These are phyloP conservation scores for Poecile montanus DNA, from an alignment of 2,797 vertebrate genomes.

Conservation along the genomic window DNA sequence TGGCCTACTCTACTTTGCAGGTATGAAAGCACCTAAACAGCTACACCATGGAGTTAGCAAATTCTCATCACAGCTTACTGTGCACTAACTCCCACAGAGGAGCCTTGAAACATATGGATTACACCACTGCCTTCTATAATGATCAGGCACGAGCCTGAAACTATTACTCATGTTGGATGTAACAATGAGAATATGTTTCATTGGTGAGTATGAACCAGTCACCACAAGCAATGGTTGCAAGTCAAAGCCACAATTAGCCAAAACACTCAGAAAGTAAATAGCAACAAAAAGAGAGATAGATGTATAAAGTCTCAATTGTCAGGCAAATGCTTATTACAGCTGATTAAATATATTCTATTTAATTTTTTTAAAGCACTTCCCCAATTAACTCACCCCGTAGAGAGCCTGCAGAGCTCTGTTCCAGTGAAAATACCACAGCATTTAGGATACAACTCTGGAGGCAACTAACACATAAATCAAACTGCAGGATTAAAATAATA, in stretches of 20 bases:
- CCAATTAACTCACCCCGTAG: conserved; percentile 56
- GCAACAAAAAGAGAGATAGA: conserved; percentile 3
- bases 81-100: not conserved
- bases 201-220: not conserved
- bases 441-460: conserved; percentile 41
- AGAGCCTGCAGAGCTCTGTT: conserved; percentile 49
- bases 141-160: not conserved
- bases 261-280: conserved; percentile 41
- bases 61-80: conserved; percentile 3
- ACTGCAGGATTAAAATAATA: conserved; percentile 47
- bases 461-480: conserved; percentile 50
- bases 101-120: not conserved
- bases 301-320: not conserved
- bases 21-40: not conserved
- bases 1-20: not conserved
- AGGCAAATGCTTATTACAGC: conserved; percentile 18
- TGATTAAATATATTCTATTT: conserved; percentile 19
- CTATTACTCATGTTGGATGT: not conserved
- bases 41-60: not conserved
- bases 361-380: conserved; percentile 27
- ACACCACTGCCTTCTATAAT: not conserved
- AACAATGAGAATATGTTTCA: not conserved
- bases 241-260: conserved; percentile 35
- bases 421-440: conserved; percentile 50
- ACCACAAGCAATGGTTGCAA: conserved; percentile 31